Conservation (phyloP, 2,113 vertebrate species). For the Thalassoma bifasciatum region DNA sequence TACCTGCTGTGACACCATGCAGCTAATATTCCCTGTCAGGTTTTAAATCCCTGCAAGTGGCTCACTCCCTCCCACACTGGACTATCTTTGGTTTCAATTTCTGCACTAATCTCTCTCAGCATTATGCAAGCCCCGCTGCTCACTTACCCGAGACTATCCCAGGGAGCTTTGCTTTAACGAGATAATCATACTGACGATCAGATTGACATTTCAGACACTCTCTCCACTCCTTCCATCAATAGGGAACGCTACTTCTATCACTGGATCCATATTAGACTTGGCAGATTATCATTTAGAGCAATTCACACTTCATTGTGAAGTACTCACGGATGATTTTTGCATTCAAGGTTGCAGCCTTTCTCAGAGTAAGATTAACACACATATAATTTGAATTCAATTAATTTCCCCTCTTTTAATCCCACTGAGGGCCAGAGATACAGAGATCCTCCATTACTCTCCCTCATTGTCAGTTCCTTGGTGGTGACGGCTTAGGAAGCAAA, state of each 20-base stretch:
- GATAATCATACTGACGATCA: conserved; percentile 74
- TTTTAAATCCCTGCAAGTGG: conserved; percentile 56
- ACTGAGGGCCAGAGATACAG: conserved; percentile 64
- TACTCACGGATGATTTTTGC: conserved; percentile 56
- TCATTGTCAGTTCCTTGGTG: conserved; percentile 63
- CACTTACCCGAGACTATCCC: conserved; percentile 69
- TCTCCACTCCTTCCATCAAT: conserved; percentile 69
- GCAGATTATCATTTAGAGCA: conserved; percentile 77
- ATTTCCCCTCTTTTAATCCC: conserved; percentile 70
- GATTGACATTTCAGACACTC: conserved; percentile 79
- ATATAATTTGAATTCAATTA: conserved; percentile 77
- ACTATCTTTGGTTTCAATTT: conserved; percentile 75
- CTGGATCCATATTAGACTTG: conserved; percentile 72
- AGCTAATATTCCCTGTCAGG: conserved; percentile 71
- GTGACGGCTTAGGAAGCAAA: conserved; percentile 71
- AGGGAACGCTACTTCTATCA: conserved; percentile 58
- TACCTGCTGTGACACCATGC: conserved; percentile 63
- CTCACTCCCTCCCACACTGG: conserved; percentile 63
- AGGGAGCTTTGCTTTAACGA: conserved; percentile 69
- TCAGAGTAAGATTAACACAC: conserved; percentile 71
- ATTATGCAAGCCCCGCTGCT: conserved; percentile 71
- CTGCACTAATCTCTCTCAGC: conserved; percentile 68
- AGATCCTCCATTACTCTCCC: conserved; percentile 66
- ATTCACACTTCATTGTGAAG: conserved; percentile 72
- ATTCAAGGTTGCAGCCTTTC: conserved; percentile 67